Evolutionary conservation across 2,888 invertebrate species (phyloP).

Genomic region (Leptinotarsa haldemani): DNA sequence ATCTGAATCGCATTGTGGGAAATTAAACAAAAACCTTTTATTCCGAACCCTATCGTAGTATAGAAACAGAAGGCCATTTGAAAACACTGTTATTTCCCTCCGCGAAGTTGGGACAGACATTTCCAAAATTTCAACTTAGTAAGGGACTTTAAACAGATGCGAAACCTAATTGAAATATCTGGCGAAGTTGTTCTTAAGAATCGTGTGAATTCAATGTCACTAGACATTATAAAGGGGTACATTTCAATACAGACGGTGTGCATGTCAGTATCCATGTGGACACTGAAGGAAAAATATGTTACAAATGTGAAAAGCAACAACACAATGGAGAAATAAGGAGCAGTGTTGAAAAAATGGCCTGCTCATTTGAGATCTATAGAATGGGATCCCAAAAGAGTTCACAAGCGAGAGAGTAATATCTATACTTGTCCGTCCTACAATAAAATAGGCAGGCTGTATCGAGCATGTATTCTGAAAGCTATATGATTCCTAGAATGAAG

Average conservation of each 20-base stretch:
- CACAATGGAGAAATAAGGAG: background rate
- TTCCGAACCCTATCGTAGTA: background rate
- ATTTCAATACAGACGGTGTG: background rate
- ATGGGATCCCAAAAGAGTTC: background rate
- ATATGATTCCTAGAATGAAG: too few species aligned
- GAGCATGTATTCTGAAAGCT: too few species aligned
- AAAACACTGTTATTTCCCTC: background rate
- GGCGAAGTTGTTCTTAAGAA: background rate
- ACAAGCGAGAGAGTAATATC: background rate
- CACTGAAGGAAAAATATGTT: background rate
- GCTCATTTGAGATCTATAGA: background rate
- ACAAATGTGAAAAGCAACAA: background rate
- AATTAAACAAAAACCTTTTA: slow-evolving; percentile 16
- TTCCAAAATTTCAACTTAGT: background rate
- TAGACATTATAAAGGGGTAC: background rate
- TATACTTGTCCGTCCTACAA: background rate
- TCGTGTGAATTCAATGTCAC: background rate
- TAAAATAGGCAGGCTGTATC: background rate
- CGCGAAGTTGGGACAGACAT: background rate
- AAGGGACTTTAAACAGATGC: background rate
- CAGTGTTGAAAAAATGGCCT: background rate
- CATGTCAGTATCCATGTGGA: background rate
- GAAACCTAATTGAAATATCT: background rate
- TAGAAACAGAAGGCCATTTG: background rate
- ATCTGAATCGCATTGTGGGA: slow-evolving; percentile 8